Evolutionary conservation across 2,888 invertebrate genomes (phyloP).

Genomic region (Abrostola triplasia): DNA sequence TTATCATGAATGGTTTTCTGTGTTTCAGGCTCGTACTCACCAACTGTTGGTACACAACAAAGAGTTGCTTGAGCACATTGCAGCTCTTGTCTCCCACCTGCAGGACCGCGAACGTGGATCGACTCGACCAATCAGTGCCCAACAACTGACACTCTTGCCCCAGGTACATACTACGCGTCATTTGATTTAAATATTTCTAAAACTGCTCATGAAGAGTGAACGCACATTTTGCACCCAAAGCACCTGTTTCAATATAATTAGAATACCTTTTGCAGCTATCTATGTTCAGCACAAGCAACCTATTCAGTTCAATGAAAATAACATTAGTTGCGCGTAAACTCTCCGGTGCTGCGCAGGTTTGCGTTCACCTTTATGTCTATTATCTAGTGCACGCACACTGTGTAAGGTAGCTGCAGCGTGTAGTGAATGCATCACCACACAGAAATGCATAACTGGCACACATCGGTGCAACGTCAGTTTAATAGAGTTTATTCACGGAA

Average conservation of each 20-base stretch:
- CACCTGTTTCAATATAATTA: background rate
- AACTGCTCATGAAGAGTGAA: conserved; percentile 8
- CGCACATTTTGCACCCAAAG: conserved; percentile 19
- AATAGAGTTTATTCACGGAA: no score
- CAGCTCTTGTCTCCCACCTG: conserved; percentile 95
- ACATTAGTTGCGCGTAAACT: background rate
- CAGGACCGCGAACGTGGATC: conserved; percentile 94
- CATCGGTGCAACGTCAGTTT: no score
- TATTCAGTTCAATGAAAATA: conserved; percentile 5
- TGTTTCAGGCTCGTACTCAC: conserved; percentile 93
- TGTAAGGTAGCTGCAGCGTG: background rate
- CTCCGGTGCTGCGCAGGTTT: conserved; percentile 12
- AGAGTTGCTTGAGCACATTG: conserved; percentile 97
- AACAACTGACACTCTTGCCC: conserved; percentile 90
- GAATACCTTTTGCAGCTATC: background rate
- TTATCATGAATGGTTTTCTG: background rate
- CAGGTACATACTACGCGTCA: conserved; percentile 83
- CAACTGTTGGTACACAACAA: conserved; percentile 98
- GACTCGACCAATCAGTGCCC: conserved; percentile 86
- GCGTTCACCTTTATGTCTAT: conserved; percentile 10
- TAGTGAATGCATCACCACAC: background rate
- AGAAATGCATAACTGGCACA: no score
- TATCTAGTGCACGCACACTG: conserved; percentile 13
- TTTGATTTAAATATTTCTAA: background rate
- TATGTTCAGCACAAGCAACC: background rate